Conservation (phyloP, 2,797 vertebrate genomes). For the Picus viridis region DNA sequence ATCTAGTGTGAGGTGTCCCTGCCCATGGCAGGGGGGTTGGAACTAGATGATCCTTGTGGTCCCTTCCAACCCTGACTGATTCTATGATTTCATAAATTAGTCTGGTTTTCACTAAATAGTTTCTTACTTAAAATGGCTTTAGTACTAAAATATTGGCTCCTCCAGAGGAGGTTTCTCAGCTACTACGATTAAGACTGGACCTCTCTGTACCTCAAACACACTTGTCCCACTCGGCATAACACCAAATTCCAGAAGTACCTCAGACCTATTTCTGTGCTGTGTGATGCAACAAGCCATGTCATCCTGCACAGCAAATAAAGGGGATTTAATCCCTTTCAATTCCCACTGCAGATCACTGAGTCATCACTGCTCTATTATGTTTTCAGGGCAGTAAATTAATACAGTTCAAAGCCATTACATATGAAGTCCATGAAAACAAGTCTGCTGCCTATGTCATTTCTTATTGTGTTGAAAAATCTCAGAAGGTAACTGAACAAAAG, state of each 20-base stretch:
- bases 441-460: background rate
- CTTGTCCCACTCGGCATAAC: background rate
- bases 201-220: background rate
- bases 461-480: background rate
- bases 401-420: background rate
- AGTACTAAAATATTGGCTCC: background rate
- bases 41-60: no score
- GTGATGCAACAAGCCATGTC: background rate
- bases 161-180: background rate
- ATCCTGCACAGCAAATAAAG: background rate
- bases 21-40: no score
- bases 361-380: background rate
- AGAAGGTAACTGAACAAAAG: background rate
- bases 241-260: background rate
- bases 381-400: conserved; percentile 11
- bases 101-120: background rate
- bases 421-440: background rate
- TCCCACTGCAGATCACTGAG: background rate
- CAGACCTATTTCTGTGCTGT: background rate
- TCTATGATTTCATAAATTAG: background rate
- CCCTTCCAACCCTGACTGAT: no score
- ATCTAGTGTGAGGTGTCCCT: no score
- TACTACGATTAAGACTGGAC: background rate
- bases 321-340: background rate
- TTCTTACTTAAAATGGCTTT: background rate